phyloP scores from a whole-genome alignment of 1,140 invertebrate genomes.

The Saccostrea glomerata region DNA sequence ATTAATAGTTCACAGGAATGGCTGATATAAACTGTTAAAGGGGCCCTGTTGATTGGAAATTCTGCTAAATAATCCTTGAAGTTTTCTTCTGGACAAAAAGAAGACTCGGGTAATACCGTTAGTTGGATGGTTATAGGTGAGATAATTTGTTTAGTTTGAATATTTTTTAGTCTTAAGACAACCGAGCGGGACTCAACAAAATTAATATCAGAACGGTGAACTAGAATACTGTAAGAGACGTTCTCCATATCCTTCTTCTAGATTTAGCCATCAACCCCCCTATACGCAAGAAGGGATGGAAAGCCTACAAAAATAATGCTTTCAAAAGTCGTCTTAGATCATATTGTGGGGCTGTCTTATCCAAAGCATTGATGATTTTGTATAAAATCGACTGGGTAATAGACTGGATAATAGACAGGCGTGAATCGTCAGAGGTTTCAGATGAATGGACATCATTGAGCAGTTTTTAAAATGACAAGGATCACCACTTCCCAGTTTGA shows the following conservation, averaged over 20 bases:
- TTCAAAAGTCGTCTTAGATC: background rate
- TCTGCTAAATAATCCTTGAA: background rate
- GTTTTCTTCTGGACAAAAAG: background rate
- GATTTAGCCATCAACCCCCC: background rate
- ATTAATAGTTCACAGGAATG: background rate
- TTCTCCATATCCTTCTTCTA: too few species aligned
- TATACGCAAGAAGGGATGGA: too few species aligned
- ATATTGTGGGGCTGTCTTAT: background rate
- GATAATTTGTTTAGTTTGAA: too few species aligned
- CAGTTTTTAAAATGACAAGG: background rate
- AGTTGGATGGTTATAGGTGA: too few species aligned
- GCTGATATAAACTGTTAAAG: background rate
- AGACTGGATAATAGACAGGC: too few species aligned
- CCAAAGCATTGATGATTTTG: background rate
- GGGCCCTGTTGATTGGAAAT: background rate
- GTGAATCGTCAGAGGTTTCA: background rate
- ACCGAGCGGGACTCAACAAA: too few species aligned
- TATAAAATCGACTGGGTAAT: constrained; percentile 1
- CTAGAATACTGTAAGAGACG: too few species aligned
- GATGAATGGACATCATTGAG: background rate
- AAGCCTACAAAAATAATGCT: constrained; percentile 33
- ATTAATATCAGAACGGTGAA: too few species aligned
- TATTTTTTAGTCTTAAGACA: too few species aligned
- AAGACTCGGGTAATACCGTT: background rate
- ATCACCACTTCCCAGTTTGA: constrained; percentile 5